These are phyloP conservation scores for Papilio protenor DNA, from an alignment of 2,888 invertebrate genomes.

Conservation along the genomic window DNA sequence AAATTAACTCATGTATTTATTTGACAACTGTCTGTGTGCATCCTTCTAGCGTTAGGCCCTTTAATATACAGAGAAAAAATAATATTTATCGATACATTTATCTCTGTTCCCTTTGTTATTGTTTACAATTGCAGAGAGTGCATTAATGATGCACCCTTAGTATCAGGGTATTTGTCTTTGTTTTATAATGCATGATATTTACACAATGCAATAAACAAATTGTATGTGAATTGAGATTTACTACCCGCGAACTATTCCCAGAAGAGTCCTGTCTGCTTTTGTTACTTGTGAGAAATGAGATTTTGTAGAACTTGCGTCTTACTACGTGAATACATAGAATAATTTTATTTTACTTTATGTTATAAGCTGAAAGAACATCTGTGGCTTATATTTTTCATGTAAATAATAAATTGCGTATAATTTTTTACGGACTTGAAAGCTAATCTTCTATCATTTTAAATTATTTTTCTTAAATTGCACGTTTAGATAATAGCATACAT, in stretches of 20 bases:
- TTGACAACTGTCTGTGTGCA: slow-evolving; percentile 6
- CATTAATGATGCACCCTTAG: slow-evolving; percentile 76
- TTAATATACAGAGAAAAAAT: slow-evolving; percentile 54
- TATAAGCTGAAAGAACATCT: neutral
- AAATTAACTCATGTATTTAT: neutral
- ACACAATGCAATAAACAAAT: slow-evolving; percentile 67
- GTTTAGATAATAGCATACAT: neutral
- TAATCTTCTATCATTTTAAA: neutral
- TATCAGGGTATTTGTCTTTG: slow-evolving; percentile 55
- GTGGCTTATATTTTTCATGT: neutral
- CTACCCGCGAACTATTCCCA: slow-evolving; percentile 46
- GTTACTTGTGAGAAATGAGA: slow-evolving; percentile 12
- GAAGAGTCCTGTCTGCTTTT: slow-evolving; percentile 26
- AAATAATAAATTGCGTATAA: neutral
- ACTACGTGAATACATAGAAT: neutral
- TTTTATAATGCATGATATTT: slow-evolving; percentile 65
- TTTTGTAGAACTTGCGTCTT: neutral
- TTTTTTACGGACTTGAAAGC: neutral
- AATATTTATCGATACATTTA: slow-evolving; percentile 60
- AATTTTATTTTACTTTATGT: neutral
- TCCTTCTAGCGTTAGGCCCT: slow-evolving; percentile 41
- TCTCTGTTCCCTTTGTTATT: slow-evolving; percentile 55
- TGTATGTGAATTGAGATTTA: slow-evolving; percentile 72
- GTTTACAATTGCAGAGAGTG: slow-evolving; percentile 58
- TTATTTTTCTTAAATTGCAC: neutral